phyloP scores from a whole-genome alignment of 2,888 invertebrate species.

The Drosophila fulvimacula region DNA sequence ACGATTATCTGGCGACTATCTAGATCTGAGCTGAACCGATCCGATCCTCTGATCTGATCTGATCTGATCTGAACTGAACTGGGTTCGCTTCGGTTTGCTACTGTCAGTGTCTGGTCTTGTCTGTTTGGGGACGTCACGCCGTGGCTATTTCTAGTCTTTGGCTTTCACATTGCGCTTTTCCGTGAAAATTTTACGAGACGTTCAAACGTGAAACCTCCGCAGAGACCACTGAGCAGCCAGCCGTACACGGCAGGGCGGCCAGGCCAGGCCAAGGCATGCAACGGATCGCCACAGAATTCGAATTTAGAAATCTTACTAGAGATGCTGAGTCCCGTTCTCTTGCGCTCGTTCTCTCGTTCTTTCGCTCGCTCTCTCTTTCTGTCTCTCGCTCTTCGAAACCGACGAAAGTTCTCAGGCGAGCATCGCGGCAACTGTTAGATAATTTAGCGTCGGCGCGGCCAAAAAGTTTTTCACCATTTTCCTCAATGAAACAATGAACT shows the following conservation, averaged over 20 bases:
- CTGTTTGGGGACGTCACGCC: conserved; percentile 72
- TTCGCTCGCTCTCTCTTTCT: neutral
- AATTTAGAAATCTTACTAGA: conserved; percentile 22
- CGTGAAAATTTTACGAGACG: conserved; percentile 78
- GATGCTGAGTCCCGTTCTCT: neutral
- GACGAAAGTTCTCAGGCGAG: conserved; percentile 44
- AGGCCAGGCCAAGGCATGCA: conserved; percentile 27
- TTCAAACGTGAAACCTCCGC: conserved; percentile 85
- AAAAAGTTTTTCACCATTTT: conserved; percentile 65
- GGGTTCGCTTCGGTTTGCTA: conserved; percentile 56
- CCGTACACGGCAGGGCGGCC: conserved; percentile 19
- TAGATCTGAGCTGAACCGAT: conserved; percentile 18
- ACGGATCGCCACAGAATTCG: conserved; percentile 30
- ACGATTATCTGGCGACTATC: conserved; percentile 7
- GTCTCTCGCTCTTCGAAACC: conserved; percentile 28
- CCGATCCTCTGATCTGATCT: conserved; percentile 34
- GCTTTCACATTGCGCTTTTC: conserved; percentile 80
- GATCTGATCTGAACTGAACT: conserved; percentile 33
- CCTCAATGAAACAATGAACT: conserved; percentile 81
- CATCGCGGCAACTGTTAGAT: conserved; percentile 63
- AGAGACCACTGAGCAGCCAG: conserved; percentile 84
- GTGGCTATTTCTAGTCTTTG: conserved; percentile 75
- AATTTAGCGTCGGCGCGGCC: conserved; percentile 60
- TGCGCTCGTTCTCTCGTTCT: neutral
- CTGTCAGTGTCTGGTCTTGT: conserved; percentile 65